Percentiles rank a stretch among this genome's conserved stretches.
These are phyloP conservation scores for Epistrophe eligans DNA, from an alignment of 2,888 invertebrate species.

Conservation along the genomic window DNA sequence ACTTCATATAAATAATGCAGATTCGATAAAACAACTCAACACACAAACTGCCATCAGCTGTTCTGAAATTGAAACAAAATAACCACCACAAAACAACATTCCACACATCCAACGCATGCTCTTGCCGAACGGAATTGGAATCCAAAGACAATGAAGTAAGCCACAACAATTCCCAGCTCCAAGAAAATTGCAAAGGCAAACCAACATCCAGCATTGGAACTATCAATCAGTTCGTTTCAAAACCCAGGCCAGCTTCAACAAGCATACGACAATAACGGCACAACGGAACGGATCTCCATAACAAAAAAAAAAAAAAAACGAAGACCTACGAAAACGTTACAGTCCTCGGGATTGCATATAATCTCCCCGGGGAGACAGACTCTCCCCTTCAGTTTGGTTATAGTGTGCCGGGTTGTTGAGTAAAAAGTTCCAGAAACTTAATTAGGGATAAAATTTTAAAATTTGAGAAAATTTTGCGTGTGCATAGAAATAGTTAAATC, in stretches of 20 bases:
- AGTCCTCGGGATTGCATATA: conserved; percentile 32
- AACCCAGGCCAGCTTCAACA: conserved; percentile 47
- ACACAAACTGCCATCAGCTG: conserved; percentile 54
- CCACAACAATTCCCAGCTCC: conserved; percentile 43
- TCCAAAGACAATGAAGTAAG: conserved; percentile 67
- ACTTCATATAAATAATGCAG: neutral
- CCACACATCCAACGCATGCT: conserved; percentile 73
- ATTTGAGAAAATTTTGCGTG: conserved; percentile 44
- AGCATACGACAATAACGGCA: conserved; percentile 11
- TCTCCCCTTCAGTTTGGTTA: neutral
- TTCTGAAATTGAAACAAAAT: conserved; percentile 47
- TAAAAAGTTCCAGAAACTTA: conserved; percentile 64
- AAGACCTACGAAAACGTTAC: conserved; percentile 67
- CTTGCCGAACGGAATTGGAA: conserved; percentile 52
- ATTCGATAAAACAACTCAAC: neutral
- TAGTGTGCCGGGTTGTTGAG: conserved; percentile 4
- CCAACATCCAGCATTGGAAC: conserved; percentile 66
- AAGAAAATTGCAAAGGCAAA: conserved; percentile 29
- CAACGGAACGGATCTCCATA: conserved; percentile 19
- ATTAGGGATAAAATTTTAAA: conserved; percentile 50
- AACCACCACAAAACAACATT: conserved; percentile 43
- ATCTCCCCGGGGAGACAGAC: conserved; percentile 65
- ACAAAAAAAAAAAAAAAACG: conserved; percentile 19
- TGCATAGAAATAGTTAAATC: conserved; percentile 64
- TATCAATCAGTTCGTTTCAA: conserved; percentile 70